These are phyloP conservation scores for Sparidentex hasta DNA, from an alignment of 2,797 vertebrate genomes.

Conservation along the genomic window DNA sequence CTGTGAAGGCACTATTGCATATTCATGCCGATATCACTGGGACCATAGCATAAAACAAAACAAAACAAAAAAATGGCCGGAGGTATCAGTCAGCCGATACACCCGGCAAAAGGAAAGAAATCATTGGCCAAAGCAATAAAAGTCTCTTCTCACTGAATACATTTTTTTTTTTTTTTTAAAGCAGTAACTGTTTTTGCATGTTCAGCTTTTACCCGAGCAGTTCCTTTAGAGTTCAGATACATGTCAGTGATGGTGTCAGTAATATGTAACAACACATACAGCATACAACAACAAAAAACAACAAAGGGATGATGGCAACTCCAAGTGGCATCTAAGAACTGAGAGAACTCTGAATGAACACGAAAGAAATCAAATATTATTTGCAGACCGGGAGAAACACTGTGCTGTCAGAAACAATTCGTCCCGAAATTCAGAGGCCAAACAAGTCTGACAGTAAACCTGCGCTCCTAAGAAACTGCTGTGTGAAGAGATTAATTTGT, in stretches of 20 bases:
- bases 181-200: background rate
- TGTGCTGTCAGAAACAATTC: background rate
- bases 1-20: slow-evolving; percentile 70
- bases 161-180: no score
- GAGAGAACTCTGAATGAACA: slow-evolving; percentile 9
- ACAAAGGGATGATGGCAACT: slow-evolving; percentile 20
- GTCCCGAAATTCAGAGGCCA: background rate
- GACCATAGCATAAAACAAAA: slow-evolving; percentile 31
- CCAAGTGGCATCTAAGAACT: slow-evolving; percentile 15
- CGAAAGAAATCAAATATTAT: slow-evolving; percentile 2
- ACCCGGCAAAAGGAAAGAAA: slow-evolving; percentile 18
- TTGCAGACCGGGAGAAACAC: background rate
- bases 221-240: background rate
- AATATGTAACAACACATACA: background rate
- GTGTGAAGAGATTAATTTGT: background rate
- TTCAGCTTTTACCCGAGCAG: slow-evolving; percentile 29
- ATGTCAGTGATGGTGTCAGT: slow-evolving; percentile 23
- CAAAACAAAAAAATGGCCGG: slow-evolving; percentile 22
- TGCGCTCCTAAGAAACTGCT: background rate
- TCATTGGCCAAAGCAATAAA: slow-evolving; percentile 3
- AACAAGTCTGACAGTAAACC: slow-evolving; percentile 8
- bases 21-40: slow-evolving; percentile 36
- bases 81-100: slow-evolving; percentile 62
- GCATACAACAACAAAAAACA: slow-evolving; percentile 7
- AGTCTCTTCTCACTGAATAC: slow-evolving; percentile 1